Evolutionary conservation across 2,888 invertebrate genomes (phyloP), one percentile per base, ranked within the genome.

Genomic region (Sphaerophoria rueppellii): DNA sequence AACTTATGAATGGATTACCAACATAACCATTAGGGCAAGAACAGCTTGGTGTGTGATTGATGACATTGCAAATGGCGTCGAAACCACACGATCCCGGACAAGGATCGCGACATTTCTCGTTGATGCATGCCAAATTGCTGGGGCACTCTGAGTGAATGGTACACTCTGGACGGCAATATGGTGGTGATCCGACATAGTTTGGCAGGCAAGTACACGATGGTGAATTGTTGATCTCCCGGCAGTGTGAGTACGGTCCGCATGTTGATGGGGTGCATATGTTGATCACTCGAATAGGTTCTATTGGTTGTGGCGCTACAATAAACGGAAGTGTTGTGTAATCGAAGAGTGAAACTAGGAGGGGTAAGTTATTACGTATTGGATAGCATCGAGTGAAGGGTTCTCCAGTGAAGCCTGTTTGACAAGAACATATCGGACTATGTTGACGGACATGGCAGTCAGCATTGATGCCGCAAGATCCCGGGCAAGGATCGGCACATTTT

Each of bases 391-490:
- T 94, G 89, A 96, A 95, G 3, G 96, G 95, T 93, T 96, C 96
- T n/a, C 96, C 96, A 12, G 95, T 95, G 88, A 93, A 95, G 69
- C 94, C 94, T 14, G 94, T 91, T 85, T 94, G 94, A 89, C 97
- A 97, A 24, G 95, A 94, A 90, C 97, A 97, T 87, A 96, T 94
- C 2, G 97, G 97, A 89, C 95, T 96, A 89, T 97, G 97, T 88
- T 95, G 95, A 82, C 95, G 94, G 32, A 96, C 96, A 90, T 95
- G 94, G 88, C 97, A 97, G 73, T 94, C 93, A 9, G 97, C 95
- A 89, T 95, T 95, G 87, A 95, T 93, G 16, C 96, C 97, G 89
- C 97, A 97, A 55, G 95, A 94, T 63, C 95, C 95, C 3, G 94
- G 93, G 88, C 97, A 97, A 9, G 97, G 97, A 91, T 97, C 95